Percentiles rank a stretch among this genome's conserved stretches.
Evolutionary conservation across 2,797 vertebrate species (phyloP).

Genomic region (Dallia pectoralis): DNA sequence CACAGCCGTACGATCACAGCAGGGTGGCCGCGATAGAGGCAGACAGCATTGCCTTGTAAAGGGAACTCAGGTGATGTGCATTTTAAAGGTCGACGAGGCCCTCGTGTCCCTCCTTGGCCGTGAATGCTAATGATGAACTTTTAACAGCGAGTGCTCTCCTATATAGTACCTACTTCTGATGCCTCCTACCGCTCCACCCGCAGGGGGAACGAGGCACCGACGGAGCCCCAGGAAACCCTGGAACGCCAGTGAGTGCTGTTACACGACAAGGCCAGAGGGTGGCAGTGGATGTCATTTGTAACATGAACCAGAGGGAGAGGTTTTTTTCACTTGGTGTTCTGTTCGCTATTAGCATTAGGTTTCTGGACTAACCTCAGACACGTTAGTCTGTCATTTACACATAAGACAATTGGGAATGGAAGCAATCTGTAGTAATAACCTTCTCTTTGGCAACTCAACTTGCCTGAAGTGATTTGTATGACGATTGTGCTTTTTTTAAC

Average conservation of each 20-base stretch:
- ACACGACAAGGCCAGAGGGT: constrained; percentile 44
- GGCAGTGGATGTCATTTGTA: constrained; percentile 43
- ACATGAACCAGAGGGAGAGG: not conserved
- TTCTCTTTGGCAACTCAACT: not conserved
- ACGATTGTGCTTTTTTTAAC: too few relatives aligned
- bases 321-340: not conserved
- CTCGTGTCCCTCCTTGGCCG: constrained; percentile 45
- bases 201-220: constrained; percentile 72
- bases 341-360: too few relatives aligned
- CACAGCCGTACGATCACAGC: constrained; percentile 7
- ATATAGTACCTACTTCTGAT: not conserved
- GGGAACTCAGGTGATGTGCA: constrained; percentile 28
- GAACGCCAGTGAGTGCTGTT: constrained; percentile 63
- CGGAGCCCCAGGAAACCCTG: constrained; percentile 67
- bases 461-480: not conserved
- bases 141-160: constrained; percentile 34
- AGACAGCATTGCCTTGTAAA: not conserved
- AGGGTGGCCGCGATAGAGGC: not conserved
- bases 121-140: constrained; percentile 72
- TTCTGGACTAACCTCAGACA: not conserved
- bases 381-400: not conserved
- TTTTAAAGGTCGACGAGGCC: constrained; percentile 66
- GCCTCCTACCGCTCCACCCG: not conserved
- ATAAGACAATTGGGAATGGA: not conserved
- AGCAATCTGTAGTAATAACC: not conserved